These are phyloP conservation scores for Carollia perspicillata DNA, from an alignment of 2,113 vertebrate species.

Conservation along the genomic window DNA sequence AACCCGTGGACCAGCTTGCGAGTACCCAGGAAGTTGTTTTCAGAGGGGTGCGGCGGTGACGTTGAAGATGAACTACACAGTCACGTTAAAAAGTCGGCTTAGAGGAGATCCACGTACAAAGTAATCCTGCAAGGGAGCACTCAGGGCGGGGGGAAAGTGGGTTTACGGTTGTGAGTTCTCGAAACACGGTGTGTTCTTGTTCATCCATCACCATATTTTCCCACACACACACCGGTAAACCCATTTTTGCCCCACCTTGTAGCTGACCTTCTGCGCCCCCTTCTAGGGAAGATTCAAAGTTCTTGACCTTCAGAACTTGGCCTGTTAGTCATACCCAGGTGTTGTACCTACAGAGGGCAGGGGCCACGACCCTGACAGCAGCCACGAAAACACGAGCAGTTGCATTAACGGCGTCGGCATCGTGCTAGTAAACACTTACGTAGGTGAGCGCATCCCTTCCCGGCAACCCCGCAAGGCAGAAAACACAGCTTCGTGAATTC, in stretches of 20 bases:
- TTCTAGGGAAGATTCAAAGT: constrained; percentile 21
- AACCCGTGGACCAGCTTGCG: background rate
- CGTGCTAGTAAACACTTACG: background rate
- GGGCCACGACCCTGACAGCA: background rate
- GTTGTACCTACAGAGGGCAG: background rate
- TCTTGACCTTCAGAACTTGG: background rate
- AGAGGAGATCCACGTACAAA: background rate
- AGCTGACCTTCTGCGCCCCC: constrained; percentile 1
- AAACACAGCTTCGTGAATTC: background rate
- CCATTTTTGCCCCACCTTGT: background rate
- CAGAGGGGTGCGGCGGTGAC: background rate
- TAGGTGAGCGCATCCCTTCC: background rate
- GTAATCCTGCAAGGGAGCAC: background rate
- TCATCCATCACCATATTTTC: background rate
- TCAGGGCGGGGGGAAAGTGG: background rate
- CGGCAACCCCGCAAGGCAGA: background rate
- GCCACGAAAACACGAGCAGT: background rate
- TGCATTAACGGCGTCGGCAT: background rate
- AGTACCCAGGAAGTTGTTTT: constrained; percentile 5
- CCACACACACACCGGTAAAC: background rate
- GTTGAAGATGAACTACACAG: background rate
- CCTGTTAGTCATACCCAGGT: background rate
- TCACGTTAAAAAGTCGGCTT: background rate
- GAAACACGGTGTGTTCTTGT: background rate
- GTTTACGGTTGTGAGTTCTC: too few species aligned